Percentiles rank a stretch among this genome's conserved stretches.
Evolutionary conservation across 1,140 invertebrate genomes (phyloP).

Genomic region (Euura lappo): DNA sequence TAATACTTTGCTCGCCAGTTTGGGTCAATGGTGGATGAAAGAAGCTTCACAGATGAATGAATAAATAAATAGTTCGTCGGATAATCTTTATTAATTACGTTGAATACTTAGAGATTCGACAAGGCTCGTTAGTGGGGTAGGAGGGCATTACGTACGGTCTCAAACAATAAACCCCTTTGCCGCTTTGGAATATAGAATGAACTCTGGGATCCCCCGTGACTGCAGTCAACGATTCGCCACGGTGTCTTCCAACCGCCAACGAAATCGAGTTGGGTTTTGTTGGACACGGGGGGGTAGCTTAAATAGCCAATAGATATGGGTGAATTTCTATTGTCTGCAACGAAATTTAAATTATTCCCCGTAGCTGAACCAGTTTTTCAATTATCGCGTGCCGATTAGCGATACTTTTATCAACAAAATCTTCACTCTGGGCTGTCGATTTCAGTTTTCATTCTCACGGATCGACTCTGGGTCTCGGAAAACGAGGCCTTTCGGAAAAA

Average conservation of each 20-base stretch:
- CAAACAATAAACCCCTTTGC: constrained; percentile 43
- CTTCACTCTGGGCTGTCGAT: too few relatives aligned
- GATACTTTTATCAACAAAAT: too few relatives aligned
- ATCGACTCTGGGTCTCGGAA: too few relatives aligned
- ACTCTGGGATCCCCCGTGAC: constrained; percentile 24
- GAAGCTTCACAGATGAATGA: too few relatives aligned
- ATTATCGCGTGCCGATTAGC: too few relatives aligned
- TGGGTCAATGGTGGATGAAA: too few relatives aligned
- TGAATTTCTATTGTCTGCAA: neutral
- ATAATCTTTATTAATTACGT: constrained; percentile 45
- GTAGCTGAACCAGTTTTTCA: too few relatives aligned
- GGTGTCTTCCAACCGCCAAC: constrained; percentile 37
- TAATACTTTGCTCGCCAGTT: too few relatives aligned
- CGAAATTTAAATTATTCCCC: neutral
- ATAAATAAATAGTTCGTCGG: constrained; percentile 9
- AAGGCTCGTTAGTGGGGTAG: constrained; percentile 42
- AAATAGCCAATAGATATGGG: neutral
- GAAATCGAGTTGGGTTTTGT: neutral
- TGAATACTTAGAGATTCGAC: constrained; percentile 48
- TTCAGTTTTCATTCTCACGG: too few relatives aligned
- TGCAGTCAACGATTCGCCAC: constrained; percentile 43
- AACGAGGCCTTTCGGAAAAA: too few relatives aligned
- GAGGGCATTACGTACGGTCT: constrained; percentile 34
- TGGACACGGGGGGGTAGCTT: neutral
- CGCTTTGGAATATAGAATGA: constrained; percentile 33